Conservation (phyloP, 2,797 vertebrate species). For the Ficedula albicollis region DNA sequence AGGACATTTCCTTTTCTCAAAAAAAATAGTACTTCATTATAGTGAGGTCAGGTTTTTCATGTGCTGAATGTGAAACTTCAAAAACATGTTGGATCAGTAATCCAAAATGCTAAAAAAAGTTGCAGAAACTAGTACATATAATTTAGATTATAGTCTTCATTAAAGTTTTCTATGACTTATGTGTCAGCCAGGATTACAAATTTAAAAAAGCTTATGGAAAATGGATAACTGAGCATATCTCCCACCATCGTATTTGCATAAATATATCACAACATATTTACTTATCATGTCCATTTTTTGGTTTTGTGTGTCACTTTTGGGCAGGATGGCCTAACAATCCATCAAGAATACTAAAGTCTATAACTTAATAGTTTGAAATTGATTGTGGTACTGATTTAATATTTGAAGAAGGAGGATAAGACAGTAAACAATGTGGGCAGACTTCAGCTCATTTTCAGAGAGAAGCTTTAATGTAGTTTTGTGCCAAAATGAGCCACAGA, state of each 20-base stretch:
- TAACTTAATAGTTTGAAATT: constrained; percentile 8
- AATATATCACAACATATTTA: not conserved
- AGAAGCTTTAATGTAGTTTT: not conserved
- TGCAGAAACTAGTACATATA: not conserved
- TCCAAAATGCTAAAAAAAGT: not conserved
- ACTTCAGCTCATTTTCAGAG: not conserved
- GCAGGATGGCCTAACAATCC: not conserved
- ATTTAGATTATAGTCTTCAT: not conserved
- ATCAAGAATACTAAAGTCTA: not conserved
- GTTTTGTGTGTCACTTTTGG: not conserved
- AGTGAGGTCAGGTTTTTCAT: not conserved
- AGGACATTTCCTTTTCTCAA: not conserved
- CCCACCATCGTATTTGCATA: not conserved
- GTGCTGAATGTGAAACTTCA: accelerated
- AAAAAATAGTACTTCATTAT: not conserved
- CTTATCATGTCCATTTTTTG: not conserved
- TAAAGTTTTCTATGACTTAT: not conserved
- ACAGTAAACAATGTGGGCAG: not conserved
- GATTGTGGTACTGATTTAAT: constrained; percentile 6
- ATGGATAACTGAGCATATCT: not conserved
- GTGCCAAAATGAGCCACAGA: not conserved
- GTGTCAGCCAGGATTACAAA: not conserved
- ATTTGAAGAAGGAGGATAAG: constrained; percentile 28
- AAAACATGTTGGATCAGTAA: not conserved
- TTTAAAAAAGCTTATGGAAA: not conserved